phyloP scores from a whole-genome alignment of 2,797 vertebrate species.

The Onychomys arenicola region DNA sequence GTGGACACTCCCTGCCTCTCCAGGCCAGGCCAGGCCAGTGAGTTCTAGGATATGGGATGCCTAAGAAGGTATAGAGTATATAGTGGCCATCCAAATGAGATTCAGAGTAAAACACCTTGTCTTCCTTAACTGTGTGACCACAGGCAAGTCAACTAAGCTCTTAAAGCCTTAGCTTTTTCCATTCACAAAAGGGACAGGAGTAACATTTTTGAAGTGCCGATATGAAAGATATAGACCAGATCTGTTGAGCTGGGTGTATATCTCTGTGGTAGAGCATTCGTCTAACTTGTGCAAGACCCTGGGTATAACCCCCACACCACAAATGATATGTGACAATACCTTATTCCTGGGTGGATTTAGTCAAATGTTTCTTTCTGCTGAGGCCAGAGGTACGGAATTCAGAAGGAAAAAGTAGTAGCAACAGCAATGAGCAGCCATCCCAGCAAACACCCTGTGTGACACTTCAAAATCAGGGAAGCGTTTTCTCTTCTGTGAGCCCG shows the following conservation, averaged over 20 bases:
- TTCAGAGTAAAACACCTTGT: conserved; percentile 1
- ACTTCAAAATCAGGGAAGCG: background rate
- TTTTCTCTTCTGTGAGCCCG: background rate
- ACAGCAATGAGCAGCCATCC: background rate
- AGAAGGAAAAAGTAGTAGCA: background rate
- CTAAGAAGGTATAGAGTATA: background rate
- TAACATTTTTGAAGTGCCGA: background rate
- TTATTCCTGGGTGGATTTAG: background rate
- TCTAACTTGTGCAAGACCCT: background rate
- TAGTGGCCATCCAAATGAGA: background rate
- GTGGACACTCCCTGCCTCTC: background rate
- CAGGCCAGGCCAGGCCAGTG: background rate
- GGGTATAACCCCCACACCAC: background rate
- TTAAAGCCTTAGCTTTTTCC: conserved; percentile 22
- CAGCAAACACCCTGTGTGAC: background rate
- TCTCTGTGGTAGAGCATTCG: background rate
- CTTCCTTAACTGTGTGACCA: conserved; percentile 22
- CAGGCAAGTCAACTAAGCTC: background rate
- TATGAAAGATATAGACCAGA: background rate
- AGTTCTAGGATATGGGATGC: background rate
- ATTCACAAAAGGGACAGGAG: conserved; percentile 7
- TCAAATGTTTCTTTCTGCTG: background rate
- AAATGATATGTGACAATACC: background rate
- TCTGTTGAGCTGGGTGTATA: background rate
- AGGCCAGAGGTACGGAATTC: conserved; percentile 36